phyloP scores from a whole-genome alignment of 2,888 invertebrate species.

The Lasioglossum zephyrum region DNA sequence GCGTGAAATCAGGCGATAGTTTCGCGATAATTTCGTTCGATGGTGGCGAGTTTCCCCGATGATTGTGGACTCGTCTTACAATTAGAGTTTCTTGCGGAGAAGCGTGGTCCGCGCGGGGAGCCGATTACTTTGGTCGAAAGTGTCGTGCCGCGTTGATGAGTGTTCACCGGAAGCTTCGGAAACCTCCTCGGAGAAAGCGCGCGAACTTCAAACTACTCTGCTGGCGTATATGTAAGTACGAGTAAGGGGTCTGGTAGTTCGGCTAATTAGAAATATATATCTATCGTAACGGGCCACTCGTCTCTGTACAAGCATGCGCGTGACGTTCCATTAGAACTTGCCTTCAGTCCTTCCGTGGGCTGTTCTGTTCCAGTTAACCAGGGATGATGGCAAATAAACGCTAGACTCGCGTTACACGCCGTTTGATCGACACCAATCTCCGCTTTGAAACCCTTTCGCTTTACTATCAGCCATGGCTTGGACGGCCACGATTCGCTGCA shows the following conservation, averaged over 20 bases:
- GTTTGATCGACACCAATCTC: conserved; percentile 11
- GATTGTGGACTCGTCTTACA: conserved; percentile 7
- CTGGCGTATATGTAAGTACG: neutral
- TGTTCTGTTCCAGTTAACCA: conserved; percentile 24
- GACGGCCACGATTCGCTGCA: neutral
- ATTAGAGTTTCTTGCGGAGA: conserved; percentile 22
- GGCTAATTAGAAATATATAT: conserved; percentile 59
- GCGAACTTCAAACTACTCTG: neutral
- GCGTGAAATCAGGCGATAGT: neutral
- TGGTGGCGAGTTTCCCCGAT: neutral
- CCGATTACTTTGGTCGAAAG: conserved; percentile 28
- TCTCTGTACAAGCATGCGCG: conserved; percentile 42
- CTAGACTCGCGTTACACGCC: conserved; percentile 11
- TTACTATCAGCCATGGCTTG: neutral
- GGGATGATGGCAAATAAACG: conserved; percentile 29
- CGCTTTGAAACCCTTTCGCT: conserved; percentile 4
- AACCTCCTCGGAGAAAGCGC: conserved; percentile 10
- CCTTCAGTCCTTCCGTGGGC: conserved; percentile 7
- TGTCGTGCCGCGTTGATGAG: conserved; percentile 36
- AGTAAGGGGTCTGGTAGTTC: conserved; percentile 14
- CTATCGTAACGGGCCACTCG: conserved; percentile 53
- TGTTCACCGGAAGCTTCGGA: conserved; percentile 13
- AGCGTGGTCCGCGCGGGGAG: neutral
- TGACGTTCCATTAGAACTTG: conserved; percentile 66
- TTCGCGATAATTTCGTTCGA: neutral